Percentiles rank a stretch among this genome's conserved stretches.
Evolutionary conservation across 2,797 vertebrate genomes (phyloP).

Genomic region (Acestrorhynchus altus): DNA sequence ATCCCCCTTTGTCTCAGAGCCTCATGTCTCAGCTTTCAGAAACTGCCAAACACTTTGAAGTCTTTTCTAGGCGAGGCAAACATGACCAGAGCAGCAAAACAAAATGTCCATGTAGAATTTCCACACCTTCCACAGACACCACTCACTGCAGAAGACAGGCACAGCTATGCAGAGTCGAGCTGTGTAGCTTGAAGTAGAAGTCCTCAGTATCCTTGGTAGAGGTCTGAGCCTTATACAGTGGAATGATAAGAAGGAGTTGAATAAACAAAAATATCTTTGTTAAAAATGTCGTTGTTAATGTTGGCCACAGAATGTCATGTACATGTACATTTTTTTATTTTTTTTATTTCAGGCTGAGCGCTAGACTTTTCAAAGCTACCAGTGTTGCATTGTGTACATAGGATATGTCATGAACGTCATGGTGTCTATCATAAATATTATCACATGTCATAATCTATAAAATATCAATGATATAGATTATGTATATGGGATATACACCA

Average conservation of each 20-base stretch:
- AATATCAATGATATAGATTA: too few relatives aligned
- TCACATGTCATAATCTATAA: too few relatives aligned
- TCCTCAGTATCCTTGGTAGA: background rate
- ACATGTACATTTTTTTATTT: too few relatives aligned
- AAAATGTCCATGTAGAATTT: slow-evolving; percentile 45
- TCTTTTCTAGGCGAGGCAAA: slow-evolving; percentile 46
- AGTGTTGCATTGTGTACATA: too few relatives aligned
- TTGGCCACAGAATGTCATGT: background rate
- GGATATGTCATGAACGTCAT: too few relatives aligned
- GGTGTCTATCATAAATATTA: too few relatives aligned
- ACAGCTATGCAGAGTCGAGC: background rate
- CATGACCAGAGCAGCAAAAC: slow-evolving; percentile 45
- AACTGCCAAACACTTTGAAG: slow-evolving; percentile 51
- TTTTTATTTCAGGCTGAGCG: too few relatives aligned
- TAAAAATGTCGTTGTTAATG: background rate
- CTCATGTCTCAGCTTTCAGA: slow-evolving; percentile 51
- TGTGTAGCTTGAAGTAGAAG: slow-evolving; percentile 10
- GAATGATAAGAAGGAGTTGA: background rate
- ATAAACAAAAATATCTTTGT: background rate
- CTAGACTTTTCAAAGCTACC: too few relatives aligned
- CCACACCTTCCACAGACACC: slow-evolving; percentile 14
- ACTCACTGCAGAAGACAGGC: background rate
- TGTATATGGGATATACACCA: too few relatives aligned
- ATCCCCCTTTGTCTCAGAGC: slow-evolving; percentile 54
- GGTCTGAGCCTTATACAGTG: background rate